Conservation (phyloP, 2,797 vertebrate species). For the Cuculus canorus region DNA sequence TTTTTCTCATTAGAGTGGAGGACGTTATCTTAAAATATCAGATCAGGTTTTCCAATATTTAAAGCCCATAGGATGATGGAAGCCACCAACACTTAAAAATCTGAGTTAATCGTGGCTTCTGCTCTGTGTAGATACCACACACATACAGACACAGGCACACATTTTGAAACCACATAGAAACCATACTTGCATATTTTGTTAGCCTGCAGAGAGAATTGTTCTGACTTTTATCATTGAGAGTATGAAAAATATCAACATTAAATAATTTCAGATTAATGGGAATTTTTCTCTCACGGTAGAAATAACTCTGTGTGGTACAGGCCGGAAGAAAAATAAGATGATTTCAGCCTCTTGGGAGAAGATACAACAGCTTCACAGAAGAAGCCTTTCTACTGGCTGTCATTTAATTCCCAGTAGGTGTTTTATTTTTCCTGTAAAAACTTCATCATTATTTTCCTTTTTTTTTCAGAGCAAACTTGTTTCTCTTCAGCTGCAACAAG, state of each 20-base stretch:
- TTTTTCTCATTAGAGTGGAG: background rate
- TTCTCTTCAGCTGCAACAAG: constrained; percentile 18
- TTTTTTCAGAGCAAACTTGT: constrained; percentile 14
- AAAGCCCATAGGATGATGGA: background rate
- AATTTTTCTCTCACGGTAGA: constrained; percentile 44
- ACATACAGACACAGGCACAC: background rate
- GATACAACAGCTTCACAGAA: constrained; percentile 22
- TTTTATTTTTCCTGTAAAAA: constrained; percentile 41
- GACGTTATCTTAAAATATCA: background rate
- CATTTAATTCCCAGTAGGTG: constrained; percentile 40
- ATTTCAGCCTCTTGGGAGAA: constrained; percentile 41
- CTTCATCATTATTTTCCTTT: constrained; percentile 20
- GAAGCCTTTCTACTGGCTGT: constrained; percentile 4
- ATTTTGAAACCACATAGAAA: background rate
- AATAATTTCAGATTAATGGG: constrained; percentile 33
- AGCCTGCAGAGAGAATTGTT: constrained; percentile 2
- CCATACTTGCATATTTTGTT: background rate
- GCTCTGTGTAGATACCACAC: background rate
- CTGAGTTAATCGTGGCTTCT: background rate
- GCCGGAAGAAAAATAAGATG: background rate
- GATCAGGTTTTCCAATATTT: background rate
- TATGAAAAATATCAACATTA: constrained; percentile 18
- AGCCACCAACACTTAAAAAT: background rate
- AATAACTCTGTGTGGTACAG: constrained; percentile 2
- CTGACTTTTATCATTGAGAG: background rate